Evolutionary conservation across 2,797 vertebrate genomes (phyloP), one percentile per base, ranked within the genome.

Genomic region (Hydrocynus forskahlii): DNA sequence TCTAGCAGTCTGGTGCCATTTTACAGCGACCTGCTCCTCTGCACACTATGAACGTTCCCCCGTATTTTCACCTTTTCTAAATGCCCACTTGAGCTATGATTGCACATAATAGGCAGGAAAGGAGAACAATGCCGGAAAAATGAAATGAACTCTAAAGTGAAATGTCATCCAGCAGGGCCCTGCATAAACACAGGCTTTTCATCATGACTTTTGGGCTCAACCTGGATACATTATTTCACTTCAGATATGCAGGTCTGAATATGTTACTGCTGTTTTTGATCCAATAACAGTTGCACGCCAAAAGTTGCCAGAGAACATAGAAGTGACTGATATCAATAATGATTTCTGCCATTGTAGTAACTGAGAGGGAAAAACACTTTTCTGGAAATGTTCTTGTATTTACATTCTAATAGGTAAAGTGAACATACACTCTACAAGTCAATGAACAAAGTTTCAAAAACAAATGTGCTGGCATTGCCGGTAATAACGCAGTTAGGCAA

Each of bases 161-260:
- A 73, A 82, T 54, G 75, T 78, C 76, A 78, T 25, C 52, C 71
- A 78, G 52, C 52, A 74, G 57, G 74, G 12, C 17, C 21, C 38
- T 68, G n/a, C 1, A 68, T 13, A 68, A 68, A 68, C 66, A 81
- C 64, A 19, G 29, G 21, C 50, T 64, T 66, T 77, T 54, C 48
- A 60, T 72, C 17, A 19, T 21, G 67, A 64, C 21, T 25, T 21
- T 57, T 76, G 23, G 71, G 23, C 25, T 21, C 4, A 74, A 55
- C 38, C 8, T 72, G 57, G 43, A 74, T 7, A 66, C 59, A 62
- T 62, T 62, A 23, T 23, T 25, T 23, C 8, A 62, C 21, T 62
- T 10, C 12, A 19, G 19, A 29, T 35, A 8, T 35, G 17, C 62
- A 38, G 7, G 17, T 38, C 62, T 64, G 62, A 38, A 14, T 29